Percentiles rank a stretch among this genome's conserved stretches.
Conservation (phyloP, 2,113 vertebrate genomes). For the Talpa occidentalis region DNA sequence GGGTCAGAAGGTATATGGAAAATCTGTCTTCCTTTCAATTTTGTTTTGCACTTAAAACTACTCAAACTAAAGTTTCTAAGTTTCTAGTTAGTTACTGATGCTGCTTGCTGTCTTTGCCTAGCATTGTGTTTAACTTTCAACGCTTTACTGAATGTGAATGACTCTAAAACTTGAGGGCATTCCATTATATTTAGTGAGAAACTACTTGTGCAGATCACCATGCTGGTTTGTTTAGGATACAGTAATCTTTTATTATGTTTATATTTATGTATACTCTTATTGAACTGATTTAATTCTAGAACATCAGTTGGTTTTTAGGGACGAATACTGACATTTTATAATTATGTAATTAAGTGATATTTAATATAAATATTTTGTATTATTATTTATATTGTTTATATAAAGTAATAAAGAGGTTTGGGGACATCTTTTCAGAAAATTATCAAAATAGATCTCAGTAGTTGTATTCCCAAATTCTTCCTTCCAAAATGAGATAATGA, state of each 20-base stretch:
- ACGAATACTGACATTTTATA: slow-evolving; percentile 51
- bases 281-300: slow-evolving; percentile 53
- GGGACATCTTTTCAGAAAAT: slow-evolving; percentile 40
- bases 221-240: slow-evolving; percentile 38
- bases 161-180: slow-evolving; percentile 15
- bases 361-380: background rate
- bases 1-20: background rate
- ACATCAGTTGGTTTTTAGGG: slow-evolving; percentile 25
- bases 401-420: background rate
- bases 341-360: slow-evolving; percentile 14
- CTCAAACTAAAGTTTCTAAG: background rate
- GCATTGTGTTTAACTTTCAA: background rate
- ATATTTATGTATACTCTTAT: slow-evolving; percentile 31
- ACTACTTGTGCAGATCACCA: slow-evolving; percentile 21
- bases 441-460: slow-evolving; percentile 1
- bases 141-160: slow-evolving; percentile 33
- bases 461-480: background rate
- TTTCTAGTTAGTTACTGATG: slow-evolving; percentile 1
- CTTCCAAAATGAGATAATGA: slow-evolving; percentile 12
- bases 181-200: slow-evolving; percentile 42
- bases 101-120: background rate
- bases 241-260: slow-evolving; percentile 47
- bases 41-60: background rate
- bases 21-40: background rate
- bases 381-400: background rate